Base-by-base conservation (phyloP, 1,140 invertebrate species). In the Drosophila ambigua region DNA sequence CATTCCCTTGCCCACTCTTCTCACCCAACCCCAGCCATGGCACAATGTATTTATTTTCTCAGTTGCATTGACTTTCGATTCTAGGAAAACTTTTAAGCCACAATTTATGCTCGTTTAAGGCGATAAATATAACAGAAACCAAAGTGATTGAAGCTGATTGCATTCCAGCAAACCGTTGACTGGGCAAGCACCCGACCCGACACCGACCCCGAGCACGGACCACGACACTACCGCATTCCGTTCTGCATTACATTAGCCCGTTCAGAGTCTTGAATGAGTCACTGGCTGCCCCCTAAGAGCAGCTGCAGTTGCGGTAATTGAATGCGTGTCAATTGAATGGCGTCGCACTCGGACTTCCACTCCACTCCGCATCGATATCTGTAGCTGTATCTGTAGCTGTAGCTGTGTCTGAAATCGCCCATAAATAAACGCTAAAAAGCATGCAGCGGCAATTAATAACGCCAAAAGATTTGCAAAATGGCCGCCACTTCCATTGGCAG, bases 91-190 rank as follows among this genome's bases (percentile, higher is more conserved):
- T 88, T 88, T 87, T 79, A 87, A 83, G 83, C 72, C 75, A 88
- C 79, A 88, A 88, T 88, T 88, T 88, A 88, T 88, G 83, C 67
- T 88, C 83, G 76, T 88, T 88, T 89, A 88, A 79, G 76, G 79
- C 79, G 79, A 88, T 88, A 88, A 88, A 88, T 88, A 88, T 88
- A 88, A 61, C 82, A 85, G 74, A 65, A 57, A 59, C 63, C 76
- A 59, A 59, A 65, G 61, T 88, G 83, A 88, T 88, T 88, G 76
- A 88, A 83, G 75, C 67, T 79, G 82, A 83, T 88, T 87, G 79
- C 83, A 88, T 87, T 87, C 83, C 82, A 78, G 48, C 55, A 45
- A 51, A 35, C 65, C 51, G 51, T 49, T 69, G 66, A 68, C 51
- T 52, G 66, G 28, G 28, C 28, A 35, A 11, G 2, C 9, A 76